phyloP scores from a whole-genome alignment of 1,140 invertebrate genomes.

The Aphelinus atriplicis region DNA sequence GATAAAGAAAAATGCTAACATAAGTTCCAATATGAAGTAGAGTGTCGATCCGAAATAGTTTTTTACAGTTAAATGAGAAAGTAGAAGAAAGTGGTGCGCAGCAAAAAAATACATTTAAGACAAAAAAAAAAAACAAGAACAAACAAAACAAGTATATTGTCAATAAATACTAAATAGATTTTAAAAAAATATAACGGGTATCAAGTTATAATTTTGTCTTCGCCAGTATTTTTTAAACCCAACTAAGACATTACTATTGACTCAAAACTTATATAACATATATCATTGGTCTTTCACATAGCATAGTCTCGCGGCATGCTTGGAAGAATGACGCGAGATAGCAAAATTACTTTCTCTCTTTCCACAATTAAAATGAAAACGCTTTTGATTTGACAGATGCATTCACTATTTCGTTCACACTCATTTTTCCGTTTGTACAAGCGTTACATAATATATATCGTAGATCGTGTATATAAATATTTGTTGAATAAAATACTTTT shows the following conservation, averaged over 20 bases:
- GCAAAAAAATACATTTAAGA: conserved; percentile 3
- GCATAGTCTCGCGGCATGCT: not conserved
- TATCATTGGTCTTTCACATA: conserved; percentile 29
- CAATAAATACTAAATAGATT: not conserved
- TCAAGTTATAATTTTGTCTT: conserved; percentile 4
- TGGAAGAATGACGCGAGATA: conserved; percentile 19
- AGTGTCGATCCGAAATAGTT: conserved; percentile 1
- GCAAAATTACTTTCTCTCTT: conserved; percentile 11
- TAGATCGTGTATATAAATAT: conserved; percentile 6
- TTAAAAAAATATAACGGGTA: conserved; percentile 1
- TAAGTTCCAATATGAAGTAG: conserved; percentile 29
- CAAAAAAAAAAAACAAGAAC: not conserved
- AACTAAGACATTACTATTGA: conserved; percentile 2
- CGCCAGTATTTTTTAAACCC: not conserved
- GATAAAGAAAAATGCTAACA: conserved; percentile 31
- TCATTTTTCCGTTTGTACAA: conserved; percentile 41
- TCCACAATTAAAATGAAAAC: conserved; percentile 27
- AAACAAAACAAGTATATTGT: not conserved
- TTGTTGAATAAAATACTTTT: conserved; percentile 48
- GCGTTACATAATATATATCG: conserved; percentile 39
- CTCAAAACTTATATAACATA: not conserved
- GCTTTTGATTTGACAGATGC: conserved; percentile 21
- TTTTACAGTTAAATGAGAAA: conserved; percentile 18
- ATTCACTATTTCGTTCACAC: conserved; percentile 24
- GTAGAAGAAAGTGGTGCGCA: not conserved